Conservation (phyloP, 2,888 invertebrate species). For the Eilema caniola region DNA sequence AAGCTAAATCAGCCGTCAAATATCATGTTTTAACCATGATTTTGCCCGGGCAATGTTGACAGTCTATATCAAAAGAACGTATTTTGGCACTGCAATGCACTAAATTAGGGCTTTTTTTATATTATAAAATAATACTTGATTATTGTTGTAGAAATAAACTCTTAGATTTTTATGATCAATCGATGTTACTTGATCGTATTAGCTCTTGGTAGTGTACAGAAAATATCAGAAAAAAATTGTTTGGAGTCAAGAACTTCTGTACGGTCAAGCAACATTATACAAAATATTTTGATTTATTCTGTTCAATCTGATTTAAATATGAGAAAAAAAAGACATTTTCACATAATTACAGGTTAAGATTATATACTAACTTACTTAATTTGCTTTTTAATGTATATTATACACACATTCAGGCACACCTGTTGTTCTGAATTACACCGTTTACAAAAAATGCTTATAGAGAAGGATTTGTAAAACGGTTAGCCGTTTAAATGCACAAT, state of each 20-base stretch:
- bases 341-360: slow-evolving; percentile 53
- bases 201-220: slow-evolving; percentile 18
- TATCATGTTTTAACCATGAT: background rate
- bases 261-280: slow-evolving; percentile 31
- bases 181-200: slow-evolving; percentile 24
- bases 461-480: background rate
- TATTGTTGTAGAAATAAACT: slow-evolving; percentile 58
- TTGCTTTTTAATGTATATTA: slow-evolving; percentile 49
- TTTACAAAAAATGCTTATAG: background rate
- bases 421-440: slow-evolving; percentile 61
- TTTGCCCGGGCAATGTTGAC: slow-evolving; percentile 25
- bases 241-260: background rate
- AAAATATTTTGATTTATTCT: slow-evolving; percentile 58
- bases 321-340: slow-evolving; percentile 30
- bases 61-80: slow-evolving; percentile 38
- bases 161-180: slow-evolving; percentile 33
- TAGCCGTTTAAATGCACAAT: slow-evolving; percentile 38
- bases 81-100: slow-evolving; percentile 77
- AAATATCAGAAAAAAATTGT: background rate
- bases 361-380: slow-evolving; percentile 49
- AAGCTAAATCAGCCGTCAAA: background rate
- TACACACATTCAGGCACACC: slow-evolving; percentile 57
- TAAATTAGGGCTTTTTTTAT: slow-evolving; percentile 62
- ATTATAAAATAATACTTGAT: slow-evolving; percentile 65
- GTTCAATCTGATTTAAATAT: slow-evolving; percentile 49